A percentile compares a stretch with the other conserved stretches of the same genome.
phyloP scores from a whole-genome alignment of 2,888 invertebrate species.

The Meliscaeva auricollis region DNA sequence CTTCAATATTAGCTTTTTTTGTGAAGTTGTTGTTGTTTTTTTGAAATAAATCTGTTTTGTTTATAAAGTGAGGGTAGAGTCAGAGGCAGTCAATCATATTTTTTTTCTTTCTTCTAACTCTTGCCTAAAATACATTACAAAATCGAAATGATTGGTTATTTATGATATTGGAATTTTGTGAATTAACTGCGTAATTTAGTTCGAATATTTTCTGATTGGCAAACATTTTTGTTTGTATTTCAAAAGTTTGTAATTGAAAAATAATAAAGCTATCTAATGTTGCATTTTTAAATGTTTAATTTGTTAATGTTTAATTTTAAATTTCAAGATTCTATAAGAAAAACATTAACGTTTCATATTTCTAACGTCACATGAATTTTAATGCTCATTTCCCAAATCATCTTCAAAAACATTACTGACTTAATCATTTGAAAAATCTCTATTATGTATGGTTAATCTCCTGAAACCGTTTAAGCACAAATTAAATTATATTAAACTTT shows the following conservation, averaged over 20 bases:
- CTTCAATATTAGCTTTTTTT: slow-evolving; percentile 30
- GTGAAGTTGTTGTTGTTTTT: not conserved
- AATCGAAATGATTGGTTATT: slow-evolving; percentile 61
- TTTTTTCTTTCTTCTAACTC: slow-evolving; percentile 6
- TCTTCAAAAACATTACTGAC: too few species aligned
- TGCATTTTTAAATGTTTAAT: too few species aligned
- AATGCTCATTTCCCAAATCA: too few species aligned
- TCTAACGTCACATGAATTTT: too few species aligned
- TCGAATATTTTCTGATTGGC: not conserved
- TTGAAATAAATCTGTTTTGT: slow-evolving; percentile 17
- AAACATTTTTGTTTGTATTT: not conserved
- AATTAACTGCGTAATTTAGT: not conserved
- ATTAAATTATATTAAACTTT: too few species aligned
- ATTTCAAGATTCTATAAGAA: too few species aligned
- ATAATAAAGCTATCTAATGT: too few species aligned
- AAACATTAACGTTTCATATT: too few species aligned
- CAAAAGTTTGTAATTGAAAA: not conserved
- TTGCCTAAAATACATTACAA: slow-evolving; percentile 52
- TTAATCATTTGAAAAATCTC: too few species aligned
- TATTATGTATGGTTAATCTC: too few species aligned
- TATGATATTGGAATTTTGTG: slow-evolving; percentile 41
- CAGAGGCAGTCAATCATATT: slow-evolving; percentile 56
- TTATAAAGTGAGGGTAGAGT: slow-evolving; percentile 3
- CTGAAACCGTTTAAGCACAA: too few species aligned
- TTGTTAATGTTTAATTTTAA: too few species aligned